Evolutionary conservation across 2,797 vertebrate genomes (phyloP), one percentile per base, ranked within the genome.

Genomic region (Sebastes matsubarae): DNA sequence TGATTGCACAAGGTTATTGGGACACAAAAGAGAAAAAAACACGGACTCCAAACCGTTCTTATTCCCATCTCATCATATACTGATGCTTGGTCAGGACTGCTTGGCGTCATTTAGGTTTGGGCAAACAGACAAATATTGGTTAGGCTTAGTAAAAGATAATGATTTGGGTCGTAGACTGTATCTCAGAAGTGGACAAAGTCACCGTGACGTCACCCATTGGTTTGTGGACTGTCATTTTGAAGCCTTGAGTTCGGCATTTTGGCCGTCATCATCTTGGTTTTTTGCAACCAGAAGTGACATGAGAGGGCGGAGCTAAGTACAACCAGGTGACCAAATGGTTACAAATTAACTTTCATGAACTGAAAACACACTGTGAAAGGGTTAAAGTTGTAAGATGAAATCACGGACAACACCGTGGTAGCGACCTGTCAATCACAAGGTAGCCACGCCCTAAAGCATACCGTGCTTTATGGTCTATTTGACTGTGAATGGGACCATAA

Each of bases 1-100:
- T 84, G 55, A 82, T 83, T 73, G 59, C n/a, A 72, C 54, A 71
- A 78, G 71, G 63, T 57, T 84, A 88, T 72, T 22, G 68, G 67
- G 79, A 65, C 76, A 70, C 18, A 74, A 63, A 80, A 38, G 10
- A 73, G 42, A 81, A 75, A 70, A 77, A 24, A 74, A 77, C 57
- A 25, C 2, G 1, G 30, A 54, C 27, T 68, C 13, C 22, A 25
- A 34, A 30, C 29, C 9, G 4, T 65, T 65, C 34, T 42, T 22
- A 42, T 42, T 25, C 34, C 61, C 12, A 64, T 14, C 34, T 24
- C 13, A 9, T 65, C 34, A 38, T 14, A 65, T 24, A 36, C 3
- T n/a, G 60, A 22, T 5, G 10, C 22, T 36, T 24, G 6, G 12
- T 16, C 32, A 24, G 4, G 34, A 38, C 12, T 7, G 9, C 7